Conservation (phyloP, 1,140 invertebrate species). For the Pachyrhynchus sulphureomaculatus region DNA sequence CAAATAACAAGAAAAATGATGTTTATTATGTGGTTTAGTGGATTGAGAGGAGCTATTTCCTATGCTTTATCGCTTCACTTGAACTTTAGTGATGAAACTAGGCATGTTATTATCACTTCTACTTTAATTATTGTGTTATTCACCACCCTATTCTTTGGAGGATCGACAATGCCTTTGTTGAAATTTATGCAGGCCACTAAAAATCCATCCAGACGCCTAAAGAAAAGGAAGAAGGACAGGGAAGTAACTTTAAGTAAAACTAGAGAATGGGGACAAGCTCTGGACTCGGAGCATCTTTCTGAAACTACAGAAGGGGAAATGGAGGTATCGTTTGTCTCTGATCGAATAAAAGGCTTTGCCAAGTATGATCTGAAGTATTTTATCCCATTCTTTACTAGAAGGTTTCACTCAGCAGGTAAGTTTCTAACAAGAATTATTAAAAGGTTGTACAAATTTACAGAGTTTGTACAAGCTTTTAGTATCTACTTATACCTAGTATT, state of each 20-base stretch:
- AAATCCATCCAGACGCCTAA: conserved; percentile 53
- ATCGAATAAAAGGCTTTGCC: conserved; percentile 79
- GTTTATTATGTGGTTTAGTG: conserved; percentile 99
- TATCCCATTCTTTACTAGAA: conserved; percentile 91
- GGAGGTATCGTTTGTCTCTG: conserved; percentile 70
- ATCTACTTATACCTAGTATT: too few relatives aligned
- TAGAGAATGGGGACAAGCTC: conserved; percentile 92
- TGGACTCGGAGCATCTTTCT: conserved; percentile 94
- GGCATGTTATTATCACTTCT: conserved; percentile 95
- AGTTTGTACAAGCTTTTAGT: too few relatives aligned
- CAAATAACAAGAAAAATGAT: conserved; percentile 98
- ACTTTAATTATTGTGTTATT: conserved; percentile 96
- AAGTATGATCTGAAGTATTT: conserved; percentile 91
- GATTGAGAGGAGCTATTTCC: conserved; percentile 94
- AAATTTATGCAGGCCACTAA: conserved; percentile 73
- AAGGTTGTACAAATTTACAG: neutral
- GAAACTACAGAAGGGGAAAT: conserved; percentile 95
- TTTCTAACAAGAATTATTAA: neutral
- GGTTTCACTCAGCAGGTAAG: conserved; percentile 87
- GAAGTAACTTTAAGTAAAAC: conserved; percentile 95
- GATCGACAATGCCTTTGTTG: conserved; percentile 94
- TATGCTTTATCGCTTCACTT: conserved; percentile 96
- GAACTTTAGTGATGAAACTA: conserved; percentile 89
- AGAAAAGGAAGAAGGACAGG: conserved; percentile 69
- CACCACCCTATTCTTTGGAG: conserved; percentile 91